These are phyloP conservation scores for Odocoileus hemionus DNA, from an alignment of 2,113 vertebrate species.

Conservation along the genomic window DNA sequence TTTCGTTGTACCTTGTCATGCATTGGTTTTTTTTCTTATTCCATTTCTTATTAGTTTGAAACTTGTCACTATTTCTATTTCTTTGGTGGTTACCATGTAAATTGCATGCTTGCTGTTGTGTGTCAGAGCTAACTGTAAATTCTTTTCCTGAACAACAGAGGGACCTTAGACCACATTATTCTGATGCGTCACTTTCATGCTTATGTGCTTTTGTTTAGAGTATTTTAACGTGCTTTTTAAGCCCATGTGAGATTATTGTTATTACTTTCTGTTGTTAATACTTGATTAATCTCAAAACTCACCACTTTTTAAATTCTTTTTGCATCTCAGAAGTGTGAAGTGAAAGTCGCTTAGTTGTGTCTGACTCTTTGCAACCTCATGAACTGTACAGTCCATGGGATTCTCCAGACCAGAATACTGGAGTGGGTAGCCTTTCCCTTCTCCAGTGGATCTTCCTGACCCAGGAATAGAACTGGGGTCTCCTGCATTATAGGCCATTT, in stretches of 20 bases:
- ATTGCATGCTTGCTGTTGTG: accelerated
- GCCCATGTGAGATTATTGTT: accelerated
- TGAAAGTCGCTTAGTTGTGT: neutral
- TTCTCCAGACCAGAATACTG: neutral
- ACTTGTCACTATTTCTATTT: accelerated
- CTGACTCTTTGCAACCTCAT: neutral
- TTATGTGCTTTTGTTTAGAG: accelerated
- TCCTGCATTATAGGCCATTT: neutral
- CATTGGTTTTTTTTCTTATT: neutral
- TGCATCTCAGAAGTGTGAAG: neutral
- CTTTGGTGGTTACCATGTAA: accelerated
- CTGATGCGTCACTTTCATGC: accelerated
- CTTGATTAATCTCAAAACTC: neutral
- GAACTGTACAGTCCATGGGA: accelerated
- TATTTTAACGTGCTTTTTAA: neutral
- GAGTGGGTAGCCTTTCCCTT: neutral
- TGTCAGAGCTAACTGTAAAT: neutral
- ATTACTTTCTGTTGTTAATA: neutral
- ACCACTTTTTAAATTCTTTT: no score
- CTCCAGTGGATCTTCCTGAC: neutral
- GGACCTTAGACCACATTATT: no score
- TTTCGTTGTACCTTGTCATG: neutral
- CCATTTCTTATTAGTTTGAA: neutral
- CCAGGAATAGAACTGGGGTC: neutral
- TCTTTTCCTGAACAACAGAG: neutral